A percentile compares a stretch with the other conserved stretches of the same genome.
Conservation (phyloP, 2,113 vertebrate genomes). For the Trematomus loennbergii region DNA sequence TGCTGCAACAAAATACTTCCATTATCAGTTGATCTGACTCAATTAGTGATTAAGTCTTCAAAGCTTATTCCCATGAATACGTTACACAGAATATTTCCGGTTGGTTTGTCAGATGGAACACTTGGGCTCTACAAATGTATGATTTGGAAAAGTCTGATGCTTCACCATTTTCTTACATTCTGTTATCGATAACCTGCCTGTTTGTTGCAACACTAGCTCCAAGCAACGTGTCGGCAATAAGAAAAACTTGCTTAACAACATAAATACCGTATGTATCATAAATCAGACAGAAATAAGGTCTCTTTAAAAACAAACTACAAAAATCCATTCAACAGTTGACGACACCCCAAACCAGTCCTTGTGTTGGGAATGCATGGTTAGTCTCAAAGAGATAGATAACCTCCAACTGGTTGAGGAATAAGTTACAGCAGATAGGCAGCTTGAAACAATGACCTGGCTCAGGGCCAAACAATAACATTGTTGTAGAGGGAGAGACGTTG, state of each 20-base stretch:
- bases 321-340: neutral
- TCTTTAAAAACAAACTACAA: neutral
- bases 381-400: conserved; percentile 7
- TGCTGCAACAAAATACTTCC: neutral
- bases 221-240: neutral
- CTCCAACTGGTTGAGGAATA: neutral
- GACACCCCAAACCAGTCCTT: neutral
- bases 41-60: no score
- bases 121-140: no score
- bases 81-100: no score
- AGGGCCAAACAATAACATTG: conserved; percentile 39
- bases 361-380: conserved; percentile 22
- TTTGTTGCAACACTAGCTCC: neutral
- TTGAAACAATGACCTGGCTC: conserved; percentile 13
- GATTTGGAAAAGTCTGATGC: neutral
- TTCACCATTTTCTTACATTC: neutral
- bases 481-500: conserved; percentile 6
- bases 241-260: neutral
- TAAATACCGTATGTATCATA: neutral
- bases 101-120: no score
- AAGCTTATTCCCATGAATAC: no score
- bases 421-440: conserved; percentile 19
- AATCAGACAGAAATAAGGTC: conserved; percentile 4
- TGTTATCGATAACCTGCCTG: neutral
- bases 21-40: no score